Evolutionary conservation across 2,113 vertebrate genomes (phyloP).

Genomic region (Sinocyclocheilus maitianheensis): DNA sequence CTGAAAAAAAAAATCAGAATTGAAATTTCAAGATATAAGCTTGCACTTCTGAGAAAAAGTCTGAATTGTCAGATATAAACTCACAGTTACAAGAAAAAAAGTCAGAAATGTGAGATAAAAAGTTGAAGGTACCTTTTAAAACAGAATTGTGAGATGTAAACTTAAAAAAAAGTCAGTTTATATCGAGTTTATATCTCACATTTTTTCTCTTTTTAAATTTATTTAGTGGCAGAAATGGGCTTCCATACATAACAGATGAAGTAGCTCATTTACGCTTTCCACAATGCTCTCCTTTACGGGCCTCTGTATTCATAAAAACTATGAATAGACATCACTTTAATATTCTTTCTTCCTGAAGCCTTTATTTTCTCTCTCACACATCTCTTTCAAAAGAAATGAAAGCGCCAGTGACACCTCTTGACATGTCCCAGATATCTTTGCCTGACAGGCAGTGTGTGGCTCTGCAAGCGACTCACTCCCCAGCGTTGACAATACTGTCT

Average conservation of each 20-base stretch:
- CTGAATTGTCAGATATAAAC: no score
- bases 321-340: conserved; percentile 31
- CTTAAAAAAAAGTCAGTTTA: no score
- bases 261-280: conserved; percentile 15
- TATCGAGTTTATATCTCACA: no score
- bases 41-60: no score
- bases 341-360: conserved; percentile 21
- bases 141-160: no score
- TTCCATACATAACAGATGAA: not conserved
- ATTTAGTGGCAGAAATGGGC: no score
- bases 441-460: conserved; percentile 39
- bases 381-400: conserved; percentile 47
- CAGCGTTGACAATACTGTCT: conserved; percentile 43
- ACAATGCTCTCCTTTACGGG: not conserved
- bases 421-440: conserved; percentile 46
- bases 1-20: no score
- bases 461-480: conserved; percentile 34
- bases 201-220: no score
- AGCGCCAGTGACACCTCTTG: conserved; percentile 41
- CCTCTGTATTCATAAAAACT: conserved; percentile 34
- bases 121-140: no score
- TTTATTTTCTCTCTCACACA: not conserved
- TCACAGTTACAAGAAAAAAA: no score
- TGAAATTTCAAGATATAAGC: no score
- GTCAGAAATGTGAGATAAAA: no score